Conservation (phyloP, 2,888 invertebrate species). For the Drosophila subsilvestris region DNA sequence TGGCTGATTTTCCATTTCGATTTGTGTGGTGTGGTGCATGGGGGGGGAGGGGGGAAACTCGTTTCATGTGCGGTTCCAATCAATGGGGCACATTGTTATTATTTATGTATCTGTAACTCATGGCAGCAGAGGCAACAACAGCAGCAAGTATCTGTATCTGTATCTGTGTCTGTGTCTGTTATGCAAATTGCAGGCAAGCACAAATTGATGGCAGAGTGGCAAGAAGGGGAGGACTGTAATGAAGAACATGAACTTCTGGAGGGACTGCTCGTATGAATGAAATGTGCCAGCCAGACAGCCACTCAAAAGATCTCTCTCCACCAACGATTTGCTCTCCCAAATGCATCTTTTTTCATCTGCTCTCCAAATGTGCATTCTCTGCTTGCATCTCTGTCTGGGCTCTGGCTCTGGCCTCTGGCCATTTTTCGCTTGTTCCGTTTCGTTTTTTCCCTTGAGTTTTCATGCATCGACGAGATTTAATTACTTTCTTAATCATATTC, state of each 20-base stretch:
- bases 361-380: background rate
- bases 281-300: background rate
- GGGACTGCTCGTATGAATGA: slow-evolving; percentile 60
- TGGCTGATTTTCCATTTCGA: slow-evolving; percentile 60
- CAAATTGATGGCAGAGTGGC: slow-evolving; percentile 53
- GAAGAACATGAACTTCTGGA: slow-evolving; percentile 52
- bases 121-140: slow-evolving; percentile 64
- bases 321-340: slow-evolving; percentile 36
- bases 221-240: slow-evolving; percentile 20
- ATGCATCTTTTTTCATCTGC: slow-evolving; percentile 29
- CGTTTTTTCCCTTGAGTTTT: slow-evolving; percentile 44
- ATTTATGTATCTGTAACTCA: slow-evolving; percentile 76
- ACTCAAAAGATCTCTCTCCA: slow-evolving; percentile 24
- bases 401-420: background rate
- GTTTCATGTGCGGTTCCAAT: slow-evolving; percentile 65
- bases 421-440: too few relatives aligned
- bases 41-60: slow-evolving; percentile 45
- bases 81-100: slow-evolving; percentile 75
- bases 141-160: slow-evolving; percentile 31
- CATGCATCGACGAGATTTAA: slow-evolving; percentile 81
- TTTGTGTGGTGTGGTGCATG: slow-evolving; percentile 16
- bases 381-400: slow-evolving; percentile 28
- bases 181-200: slow-evolving; percentile 37
- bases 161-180: too few relatives aligned
- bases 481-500: slow-evolving; percentile 74